phyloP scores from a whole-genome alignment of 2,113 vertebrate species.

The Procavia capensis region DNA sequence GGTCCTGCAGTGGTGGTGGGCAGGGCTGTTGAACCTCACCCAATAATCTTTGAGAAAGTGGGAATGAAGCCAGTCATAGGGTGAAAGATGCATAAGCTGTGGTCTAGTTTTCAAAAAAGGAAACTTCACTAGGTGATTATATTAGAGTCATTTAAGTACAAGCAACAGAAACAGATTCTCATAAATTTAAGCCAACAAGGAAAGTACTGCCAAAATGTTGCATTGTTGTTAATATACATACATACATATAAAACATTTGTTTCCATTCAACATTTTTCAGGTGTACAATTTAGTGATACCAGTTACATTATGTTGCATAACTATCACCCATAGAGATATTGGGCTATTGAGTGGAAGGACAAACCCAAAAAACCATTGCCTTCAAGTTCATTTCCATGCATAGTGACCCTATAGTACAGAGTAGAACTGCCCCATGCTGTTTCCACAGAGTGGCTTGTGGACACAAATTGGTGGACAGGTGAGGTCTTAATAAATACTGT shows the following conservation, averaged over 20 bases:
- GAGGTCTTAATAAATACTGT: too few relatives aligned
- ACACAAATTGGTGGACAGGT: too few relatives aligned
- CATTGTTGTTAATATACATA: neutral
- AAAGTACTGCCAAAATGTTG: neutral
- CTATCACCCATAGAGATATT: neutral
- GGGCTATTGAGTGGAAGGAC: neutral
- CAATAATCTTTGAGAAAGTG: neutral
- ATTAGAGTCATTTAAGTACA: neutral
- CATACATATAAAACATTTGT: neutral
- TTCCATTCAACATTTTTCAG: neutral
- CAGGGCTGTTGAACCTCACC: neutral
- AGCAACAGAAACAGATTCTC: constrained; percentile 3
- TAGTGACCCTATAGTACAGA: too few relatives aligned
- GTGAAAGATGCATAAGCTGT: neutral
- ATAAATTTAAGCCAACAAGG: neutral
- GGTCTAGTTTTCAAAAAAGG: neutral
- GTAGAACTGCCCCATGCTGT: too few relatives aligned
- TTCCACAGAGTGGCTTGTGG: too few relatives aligned
- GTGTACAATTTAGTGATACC: neutral
- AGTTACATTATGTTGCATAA: neutral
- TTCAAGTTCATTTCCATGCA: too few relatives aligned
- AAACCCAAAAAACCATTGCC: too few relatives aligned
- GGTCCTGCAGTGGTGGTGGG: neutral
- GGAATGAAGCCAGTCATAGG: fast-evolving
- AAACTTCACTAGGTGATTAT: neutral